These are phyloP conservation scores for Toxotes chatareus DNA, from an alignment of 2,113 vertebrate genomes.

Conservation along the genomic window DNA sequence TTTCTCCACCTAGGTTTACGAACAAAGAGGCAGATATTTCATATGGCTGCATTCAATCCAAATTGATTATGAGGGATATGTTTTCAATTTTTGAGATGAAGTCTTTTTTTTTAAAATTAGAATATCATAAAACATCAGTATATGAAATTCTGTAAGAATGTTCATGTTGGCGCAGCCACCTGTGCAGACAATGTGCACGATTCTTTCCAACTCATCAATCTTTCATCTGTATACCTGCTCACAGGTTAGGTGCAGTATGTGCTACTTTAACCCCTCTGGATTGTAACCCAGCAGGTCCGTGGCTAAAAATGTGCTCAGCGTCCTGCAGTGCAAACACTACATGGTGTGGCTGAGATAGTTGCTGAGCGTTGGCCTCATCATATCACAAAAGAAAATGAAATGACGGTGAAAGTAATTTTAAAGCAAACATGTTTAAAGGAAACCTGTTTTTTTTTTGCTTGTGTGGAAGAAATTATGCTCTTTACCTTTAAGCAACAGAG, in stretches of 20 bases:
- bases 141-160: neutral
- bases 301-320: slow-evolving; percentile 24
- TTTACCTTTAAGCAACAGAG: neutral
- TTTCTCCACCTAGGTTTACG: slow-evolving; percentile 49
- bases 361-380: neutral
- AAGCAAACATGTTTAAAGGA: neutral
- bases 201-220: neutral
- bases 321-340: slow-evolving; percentile 5
- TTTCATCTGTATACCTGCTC: neutral
- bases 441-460: neutral
- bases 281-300: slow-evolving; percentile 19
- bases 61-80: slow-evolving; percentile 14
- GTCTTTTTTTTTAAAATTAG: neutral
- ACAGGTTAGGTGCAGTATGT: neutral
- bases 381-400: slow-evolving; percentile 4
- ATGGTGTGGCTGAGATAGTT: neutral
- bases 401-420: neutral
- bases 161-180: neutral
- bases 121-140: neutral
- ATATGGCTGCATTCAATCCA: slow-evolving; percentile 11
- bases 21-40: slow-evolving; percentile 42
- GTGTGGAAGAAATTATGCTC: neutral
- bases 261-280: slow-evolving; percentile 31
- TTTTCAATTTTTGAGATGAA: slow-evolving; percentile 8
- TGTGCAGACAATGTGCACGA: slow-evolving; percentile 2